Percentiles rank a stretch among this genome's conserved stretches.
Evolutionary conservation across 2,888 invertebrate genomes (phyloP).

Genomic region (Oscheius myriophilus): DNA sequence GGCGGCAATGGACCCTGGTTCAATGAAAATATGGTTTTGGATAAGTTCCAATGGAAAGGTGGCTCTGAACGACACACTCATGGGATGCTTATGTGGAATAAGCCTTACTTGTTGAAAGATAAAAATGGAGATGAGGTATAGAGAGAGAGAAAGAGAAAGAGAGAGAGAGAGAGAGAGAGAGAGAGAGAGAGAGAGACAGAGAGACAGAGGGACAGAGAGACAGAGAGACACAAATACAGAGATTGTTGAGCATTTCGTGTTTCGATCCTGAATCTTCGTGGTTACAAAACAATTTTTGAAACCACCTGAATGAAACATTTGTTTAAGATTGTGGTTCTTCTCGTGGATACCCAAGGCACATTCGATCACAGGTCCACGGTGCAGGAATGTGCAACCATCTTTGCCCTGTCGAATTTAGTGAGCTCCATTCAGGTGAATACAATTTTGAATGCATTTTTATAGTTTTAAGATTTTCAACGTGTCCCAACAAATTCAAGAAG

Average conservation of each 20-base stretch:
- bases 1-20: slow-evolving; percentile 45
- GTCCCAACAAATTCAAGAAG: slow-evolving; percentile 94
- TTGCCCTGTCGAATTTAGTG: slow-evolving; percentile 94
- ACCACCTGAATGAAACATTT: too few relatives aligned
- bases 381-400: slow-evolving; percentile 93
- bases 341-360: slow-evolving; percentile 92
- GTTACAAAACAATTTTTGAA: too few relatives aligned
- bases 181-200: too few relatives aligned
- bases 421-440: slow-evolving; percentile 77
- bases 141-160: too few relatives aligned
- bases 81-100: slow-evolving; percentile 95
- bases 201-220: too few relatives aligned
- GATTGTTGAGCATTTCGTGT: too few relatives aligned
- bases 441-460: too few relatives aligned
- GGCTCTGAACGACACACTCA: slow-evolving; percentile 72
- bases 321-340: slow-evolving; percentile 76
- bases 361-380: slow-evolving; percentile 97
- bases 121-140: slow-evolving; percentile 72
- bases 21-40: slow-evolving; percentile 40
- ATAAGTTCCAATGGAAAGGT: slow-evolving; percentile 60
- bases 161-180: too few relatives aligned
- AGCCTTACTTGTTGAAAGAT: slow-evolving; percentile 80
- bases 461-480: slow-evolving; percentile 89
- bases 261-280: too few relatives aligned
- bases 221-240: too few relatives aligned